Conservation (phyloP, 2,797 vertebrate species). For the Hozukius guyotensis region DNA sequence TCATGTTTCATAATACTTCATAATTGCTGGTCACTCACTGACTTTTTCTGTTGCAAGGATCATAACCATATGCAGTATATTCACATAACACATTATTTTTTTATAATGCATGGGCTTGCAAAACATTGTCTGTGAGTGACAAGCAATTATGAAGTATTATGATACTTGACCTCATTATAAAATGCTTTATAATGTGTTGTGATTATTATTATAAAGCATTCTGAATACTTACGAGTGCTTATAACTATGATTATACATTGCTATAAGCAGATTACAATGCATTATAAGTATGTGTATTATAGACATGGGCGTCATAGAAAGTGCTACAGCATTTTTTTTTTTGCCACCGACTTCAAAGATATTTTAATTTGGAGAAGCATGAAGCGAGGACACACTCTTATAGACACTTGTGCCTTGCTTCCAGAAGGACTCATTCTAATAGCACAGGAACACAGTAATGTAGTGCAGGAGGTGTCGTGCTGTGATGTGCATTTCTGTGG, state of each 20-base stretch:
- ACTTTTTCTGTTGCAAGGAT: background rate
- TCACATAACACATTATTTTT: background rate
- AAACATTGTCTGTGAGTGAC: background rate
- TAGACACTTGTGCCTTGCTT: conserved; percentile 8
- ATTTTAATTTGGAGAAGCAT: conserved; percentile 17
- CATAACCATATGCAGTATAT: too few relatives aligned
- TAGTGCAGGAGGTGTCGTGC: background rate
- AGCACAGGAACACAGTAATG: background rate
- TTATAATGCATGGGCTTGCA: background rate
- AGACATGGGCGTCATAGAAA: background rate
- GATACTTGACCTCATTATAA: background rate
- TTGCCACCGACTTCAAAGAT: conserved; percentile 3
- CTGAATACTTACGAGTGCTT: background rate
- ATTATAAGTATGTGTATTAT: background rate
- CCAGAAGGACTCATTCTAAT: background rate
- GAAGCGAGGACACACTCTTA: conserved; percentile 15
- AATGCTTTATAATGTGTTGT: background rate
- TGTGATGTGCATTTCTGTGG: background rate
- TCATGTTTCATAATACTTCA: background rate
- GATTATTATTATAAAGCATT: background rate
- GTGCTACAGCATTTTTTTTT: background rate
- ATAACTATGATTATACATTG: background rate
- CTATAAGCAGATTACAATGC: background rate
- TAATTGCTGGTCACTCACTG: background rate
- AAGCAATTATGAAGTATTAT: background rate